Base-by-base conservation (phyloP, 2,888 invertebrate species). In the Platycheirus rosarum region DNA sequence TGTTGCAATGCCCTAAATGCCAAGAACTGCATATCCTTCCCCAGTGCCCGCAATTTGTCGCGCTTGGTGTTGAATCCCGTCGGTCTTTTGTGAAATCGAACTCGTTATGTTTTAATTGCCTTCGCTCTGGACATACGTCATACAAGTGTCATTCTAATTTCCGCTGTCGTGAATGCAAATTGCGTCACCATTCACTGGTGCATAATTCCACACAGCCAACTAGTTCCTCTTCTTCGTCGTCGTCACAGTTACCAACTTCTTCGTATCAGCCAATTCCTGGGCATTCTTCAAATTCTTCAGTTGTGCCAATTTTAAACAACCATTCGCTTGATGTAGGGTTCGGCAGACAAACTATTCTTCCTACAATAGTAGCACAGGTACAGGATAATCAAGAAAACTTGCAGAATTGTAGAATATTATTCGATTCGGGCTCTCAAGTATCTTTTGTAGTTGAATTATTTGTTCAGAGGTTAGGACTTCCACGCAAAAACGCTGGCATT, bases 181-280 rank as follows among this genome's bases (percentile, higher is more conserved):
- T 62, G 3, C 44, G 53, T n/a, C 51, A 71, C 9, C 71, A 71
- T 20, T 53, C 46, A 26, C 29, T 73, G 4, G 73, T 63, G 13
- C 55, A 63, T 51, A 13, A 16, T 6, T n/a, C 3, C 9, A 3
- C 49, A 4, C 9, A 49, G 20, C 14, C 3, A 6, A 40, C 14
- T 9, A 23, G 13, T 18, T 26, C 40, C 8, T 26, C 37, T 6
- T 40, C 37, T 7, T 53, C 37, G 18, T 18, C 32, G 18, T 14
- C 32, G n/a, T 9, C 53, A 18, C 32, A 35, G n/a, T n/a, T n/a
- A n/a, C n/a, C n/a, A 18, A 11, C 20, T 20, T 2, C 18, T 8
- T 49, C 49, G 26, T n/a, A 14, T 2, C 20, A 44, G 18, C 14
- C 32, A 8, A 16, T 35, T 26, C 13, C 11, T 5, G 49, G 23